These are phyloP conservation scores for Xestia rhomboidea DNA, from an alignment of 2,888 invertebrate species.

Conservation along the genomic window DNA sequence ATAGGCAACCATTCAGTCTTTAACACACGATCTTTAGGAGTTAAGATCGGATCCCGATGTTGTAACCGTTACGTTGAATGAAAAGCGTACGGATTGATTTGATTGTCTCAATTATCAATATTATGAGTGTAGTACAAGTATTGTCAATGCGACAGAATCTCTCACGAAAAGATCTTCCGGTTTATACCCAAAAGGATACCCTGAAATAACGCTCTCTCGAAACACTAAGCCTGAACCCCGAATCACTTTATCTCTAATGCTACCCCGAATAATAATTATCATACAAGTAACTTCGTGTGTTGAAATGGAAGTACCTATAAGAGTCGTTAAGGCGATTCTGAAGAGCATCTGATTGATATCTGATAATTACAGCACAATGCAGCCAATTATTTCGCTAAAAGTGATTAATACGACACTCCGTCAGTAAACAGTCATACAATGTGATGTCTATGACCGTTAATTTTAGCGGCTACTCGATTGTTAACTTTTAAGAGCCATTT, in stretches of 20 bases:
- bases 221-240: not conserved
- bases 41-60: not conserved
- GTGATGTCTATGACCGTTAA: conserved; percentile 7
- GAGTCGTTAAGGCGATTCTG: not conserved
- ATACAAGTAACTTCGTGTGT: not conserved
- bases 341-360: not conserved
- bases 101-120: conserved; percentile 1
- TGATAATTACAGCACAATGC: not conserved
- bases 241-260: not conserved
- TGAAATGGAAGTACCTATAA: not conserved
- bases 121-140: conserved; percentile 4
- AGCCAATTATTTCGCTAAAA: not conserved
- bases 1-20: not conserved
- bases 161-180: not conserved
- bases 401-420: not conserved
- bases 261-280: not conserved
- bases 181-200: not conserved
- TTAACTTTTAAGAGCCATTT: not conserved
- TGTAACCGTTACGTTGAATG: not conserved
- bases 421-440: not conserved
- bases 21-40: not conserved
- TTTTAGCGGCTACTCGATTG: not conserved
- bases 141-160: not conserved
- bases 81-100: not conserved
- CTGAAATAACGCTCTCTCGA: not conserved